phyloP scores from a whole-genome alignment of 2,797 vertebrate species.

The Oreortyx pictus region DNA sequence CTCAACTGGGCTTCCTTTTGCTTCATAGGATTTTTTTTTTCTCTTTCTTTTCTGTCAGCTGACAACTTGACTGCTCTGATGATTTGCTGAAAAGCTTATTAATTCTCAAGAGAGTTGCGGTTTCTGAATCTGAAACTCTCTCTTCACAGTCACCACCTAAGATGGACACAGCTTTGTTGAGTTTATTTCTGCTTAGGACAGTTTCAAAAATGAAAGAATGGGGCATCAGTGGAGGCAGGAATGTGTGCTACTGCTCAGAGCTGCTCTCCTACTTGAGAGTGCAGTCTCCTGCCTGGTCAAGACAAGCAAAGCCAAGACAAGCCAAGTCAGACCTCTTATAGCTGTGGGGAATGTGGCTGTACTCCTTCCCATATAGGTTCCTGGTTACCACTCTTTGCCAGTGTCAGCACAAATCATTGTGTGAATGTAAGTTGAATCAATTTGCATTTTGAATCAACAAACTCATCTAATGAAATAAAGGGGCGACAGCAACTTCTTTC shows the following conservation, averaged over 20 bases:
- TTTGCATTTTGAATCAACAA: neutral
- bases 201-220: neutral
- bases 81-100: neutral
- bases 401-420: neutral
- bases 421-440: no score
- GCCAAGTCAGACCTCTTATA: neutral
- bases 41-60: neutral
- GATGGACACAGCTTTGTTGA: neutral
- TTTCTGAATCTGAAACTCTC: neutral
- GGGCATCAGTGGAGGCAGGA: neutral
- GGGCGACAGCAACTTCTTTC: no score
- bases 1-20: neutral
- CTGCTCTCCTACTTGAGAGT: neutral
- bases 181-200: accelerated
- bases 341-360: neutral
- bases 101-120: neutral
- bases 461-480: neutral
- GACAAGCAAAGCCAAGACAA: neutral
- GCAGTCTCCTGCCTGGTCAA: neutral
- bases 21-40: neutral
- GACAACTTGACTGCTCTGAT: neutral
- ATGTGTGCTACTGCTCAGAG: accelerated
- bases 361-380: neutral
- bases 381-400: no score
- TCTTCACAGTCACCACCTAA: neutral